Evolutionary conservation across 2,888 invertebrate species (phyloP), one percentile per base, ranked within the genome.

Genomic region (Clitarchus hookeri): DNA sequence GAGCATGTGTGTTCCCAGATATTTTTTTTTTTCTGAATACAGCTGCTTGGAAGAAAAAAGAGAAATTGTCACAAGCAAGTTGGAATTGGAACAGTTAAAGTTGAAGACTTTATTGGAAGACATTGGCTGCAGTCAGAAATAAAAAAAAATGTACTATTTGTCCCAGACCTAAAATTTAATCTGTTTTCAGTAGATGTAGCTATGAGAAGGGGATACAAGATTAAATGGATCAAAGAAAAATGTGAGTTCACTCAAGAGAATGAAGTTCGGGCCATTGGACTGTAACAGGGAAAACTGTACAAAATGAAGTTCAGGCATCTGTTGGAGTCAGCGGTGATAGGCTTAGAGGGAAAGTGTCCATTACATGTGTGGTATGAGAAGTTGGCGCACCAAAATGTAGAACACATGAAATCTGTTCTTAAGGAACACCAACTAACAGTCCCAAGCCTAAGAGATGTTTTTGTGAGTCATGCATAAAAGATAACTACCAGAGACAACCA

Each of bases 41-140:
- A 65, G 19, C 8, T n/a, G n/a, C 6, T 65, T 23, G 65, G 2
- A 65, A 23, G 65, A 23, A 23, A 65, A n/a, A n/a, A 65, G n/a
- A n/a, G 65, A 65, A 65, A 65, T 65, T 65, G 65, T 65, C 19
- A 65, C 16, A 23, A 23, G 23, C 23, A 65, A 65, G 16, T 23
- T 65, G 65, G 65, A 65, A 65, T 65, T 9, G 65, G 65, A 65
- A 65, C 65, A 65, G n/a, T 65, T 65, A 65, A 65, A 65, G 65
- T 65, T 0, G 65, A 65, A 65, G n/a, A 11, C n/a, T 65, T n/a
- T 19, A 65, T 1, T n/a, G 65, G 65, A 23, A n/a, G 16, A 1
- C 3, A 2, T 19, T 65, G 53, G 53, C 8, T n/a, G 65, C n/a
- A n/a, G 6, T 65, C 65, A 65, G n/a, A 65, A 23, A 11, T 65